Evolutionary conservation across 2,797 vertebrate genomes (phyloP).

Genomic region (Alauda arvensis): DNA sequence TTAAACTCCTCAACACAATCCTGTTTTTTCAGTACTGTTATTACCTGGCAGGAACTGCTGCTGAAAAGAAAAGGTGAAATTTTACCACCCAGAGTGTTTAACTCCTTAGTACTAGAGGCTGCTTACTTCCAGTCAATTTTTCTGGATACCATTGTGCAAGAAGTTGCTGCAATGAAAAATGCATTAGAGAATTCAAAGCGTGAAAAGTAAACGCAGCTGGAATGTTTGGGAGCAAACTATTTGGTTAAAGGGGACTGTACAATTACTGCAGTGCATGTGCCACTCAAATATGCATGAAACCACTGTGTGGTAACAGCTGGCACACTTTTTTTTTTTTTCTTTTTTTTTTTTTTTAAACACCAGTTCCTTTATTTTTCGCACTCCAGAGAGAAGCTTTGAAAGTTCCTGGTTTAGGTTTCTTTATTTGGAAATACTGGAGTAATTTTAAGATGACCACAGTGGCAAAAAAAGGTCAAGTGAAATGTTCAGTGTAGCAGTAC

Average conservation of each 20-base stretch:
- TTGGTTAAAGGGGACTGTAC: not conserved
- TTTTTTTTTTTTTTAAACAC: not conserved
- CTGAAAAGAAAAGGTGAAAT: not conserved
- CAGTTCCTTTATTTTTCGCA: not conserved
- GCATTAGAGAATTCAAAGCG: not conserved
- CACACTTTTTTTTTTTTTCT: not conserved
- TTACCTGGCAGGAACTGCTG: not conserved
- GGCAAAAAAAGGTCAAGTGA: not conserved
- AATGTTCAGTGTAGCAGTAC: not conserved
- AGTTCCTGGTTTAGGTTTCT: not conserved
- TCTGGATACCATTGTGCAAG: not conserved
- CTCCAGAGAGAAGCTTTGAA: not conserved
- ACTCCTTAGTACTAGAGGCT: not conserved
- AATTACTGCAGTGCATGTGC: not conserved
- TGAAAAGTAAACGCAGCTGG: not conserved
- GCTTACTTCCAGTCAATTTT: not conserved
- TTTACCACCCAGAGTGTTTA: not conserved
- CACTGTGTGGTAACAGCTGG: not conserved
- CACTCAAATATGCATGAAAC: not conserved
- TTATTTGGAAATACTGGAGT: constrained; percentile 8
- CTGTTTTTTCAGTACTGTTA: not conserved
- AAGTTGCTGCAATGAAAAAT: not conserved
- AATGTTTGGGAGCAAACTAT: not conserved
- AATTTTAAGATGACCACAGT: not conserved
- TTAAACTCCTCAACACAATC: not conserved